These are phyloP conservation scores for Notechis scutatus DNA, from an alignment of 2,113 vertebrate genomes.

Conservation along the genomic window DNA sequence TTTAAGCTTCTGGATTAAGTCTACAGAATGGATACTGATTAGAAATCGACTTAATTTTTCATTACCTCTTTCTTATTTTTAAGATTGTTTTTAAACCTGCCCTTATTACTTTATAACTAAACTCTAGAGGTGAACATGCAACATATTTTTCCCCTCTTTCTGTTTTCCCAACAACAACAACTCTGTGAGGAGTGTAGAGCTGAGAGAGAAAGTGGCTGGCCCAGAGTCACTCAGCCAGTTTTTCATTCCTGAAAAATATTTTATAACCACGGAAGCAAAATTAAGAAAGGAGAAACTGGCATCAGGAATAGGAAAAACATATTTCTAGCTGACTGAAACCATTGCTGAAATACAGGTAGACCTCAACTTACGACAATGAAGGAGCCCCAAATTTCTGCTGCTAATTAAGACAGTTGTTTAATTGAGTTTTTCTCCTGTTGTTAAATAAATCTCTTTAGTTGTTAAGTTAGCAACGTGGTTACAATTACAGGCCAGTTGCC, in stretches of 20 bases:
- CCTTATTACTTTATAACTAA: neutral
- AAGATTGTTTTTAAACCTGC: neutral
- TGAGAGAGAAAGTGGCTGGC: too few relatives aligned
- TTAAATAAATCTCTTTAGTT: too few relatives aligned
- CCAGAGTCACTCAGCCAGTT: too few relatives aligned
- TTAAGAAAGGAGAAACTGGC: neutral
- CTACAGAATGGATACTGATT: neutral
- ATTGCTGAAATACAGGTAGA: neutral
- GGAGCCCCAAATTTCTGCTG: too few relatives aligned
- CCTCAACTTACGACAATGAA: too few relatives aligned
- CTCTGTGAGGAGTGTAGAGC: too few relatives aligned
- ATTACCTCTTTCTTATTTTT: neutral
- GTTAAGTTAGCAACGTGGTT: too few relatives aligned
- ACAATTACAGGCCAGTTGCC: too few relatives aligned
- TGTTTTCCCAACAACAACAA: neutral
- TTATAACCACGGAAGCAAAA: neutral
- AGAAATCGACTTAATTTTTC: neutral
- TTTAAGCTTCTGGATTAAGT: neutral
- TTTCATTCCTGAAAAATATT: neutral
- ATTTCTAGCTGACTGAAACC: neutral
- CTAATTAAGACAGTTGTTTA: too few relatives aligned
- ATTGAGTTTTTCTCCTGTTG: too few relatives aligned
- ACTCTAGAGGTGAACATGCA: neutral
- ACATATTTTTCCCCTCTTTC: neutral
- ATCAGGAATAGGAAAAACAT: neutral